These are phyloP conservation scores for Psilopogon haemacephalus DNA, from an alignment of 2,113 vertebrate genomes.

Conservation along the genomic window DNA sequence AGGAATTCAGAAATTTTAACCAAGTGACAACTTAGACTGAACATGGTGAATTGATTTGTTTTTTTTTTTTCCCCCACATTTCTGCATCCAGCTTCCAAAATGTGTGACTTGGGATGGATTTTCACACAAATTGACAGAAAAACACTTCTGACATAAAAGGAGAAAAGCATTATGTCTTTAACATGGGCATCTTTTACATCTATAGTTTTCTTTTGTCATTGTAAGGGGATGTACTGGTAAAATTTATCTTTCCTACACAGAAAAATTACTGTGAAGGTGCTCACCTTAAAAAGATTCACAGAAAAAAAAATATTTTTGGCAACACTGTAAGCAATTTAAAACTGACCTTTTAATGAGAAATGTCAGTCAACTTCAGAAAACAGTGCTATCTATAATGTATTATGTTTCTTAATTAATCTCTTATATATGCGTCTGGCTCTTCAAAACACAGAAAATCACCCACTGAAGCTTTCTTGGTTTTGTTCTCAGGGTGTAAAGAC, in stretches of 20 bases:
- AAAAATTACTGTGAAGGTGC: neutral
- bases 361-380: neutral
- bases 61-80: neutral
- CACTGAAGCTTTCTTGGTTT: neutral
- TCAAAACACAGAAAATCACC: neutral
- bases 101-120: neutral
- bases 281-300: neutral
- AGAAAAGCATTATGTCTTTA: neutral
- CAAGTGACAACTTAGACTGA: neutral
- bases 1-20: neutral
- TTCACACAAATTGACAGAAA: neutral
- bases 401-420: neutral
- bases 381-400: neutral
- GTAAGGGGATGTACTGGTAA: neutral
- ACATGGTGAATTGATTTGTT: neutral
- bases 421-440: neutral
- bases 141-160: neutral
- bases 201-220: neutral
- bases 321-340: neutral
- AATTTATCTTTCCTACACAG: neutral
- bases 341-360: constrained; percentile 1
- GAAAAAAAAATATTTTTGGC: neutral
- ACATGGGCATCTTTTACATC: neutral
- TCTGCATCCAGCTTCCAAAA: neutral
- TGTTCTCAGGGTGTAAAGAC: neutral